Percentiles rank a stretch among this genome's conserved stretches.
phyloP scores from a whole-genome alignment of 2,797 vertebrate genomes.

The Xerus rutilus region DNA sequence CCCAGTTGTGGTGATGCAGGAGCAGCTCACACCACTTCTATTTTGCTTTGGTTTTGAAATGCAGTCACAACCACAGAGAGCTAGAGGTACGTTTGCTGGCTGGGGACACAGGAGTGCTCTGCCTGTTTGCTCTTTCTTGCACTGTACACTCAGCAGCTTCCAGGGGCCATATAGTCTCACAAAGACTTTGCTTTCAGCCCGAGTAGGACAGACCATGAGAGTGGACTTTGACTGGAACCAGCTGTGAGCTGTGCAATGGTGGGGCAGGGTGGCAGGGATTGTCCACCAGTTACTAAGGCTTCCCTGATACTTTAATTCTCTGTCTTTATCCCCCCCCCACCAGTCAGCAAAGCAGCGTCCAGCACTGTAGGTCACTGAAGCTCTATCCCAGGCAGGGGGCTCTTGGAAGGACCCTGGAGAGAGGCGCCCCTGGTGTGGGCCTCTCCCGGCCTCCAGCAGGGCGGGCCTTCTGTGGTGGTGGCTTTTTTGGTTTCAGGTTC shows the following conservation, averaged over 20 bases:
- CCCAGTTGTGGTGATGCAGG: slow-evolving; percentile 54
- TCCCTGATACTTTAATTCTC: not conserved
- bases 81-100: slow-evolving; percentile 54
- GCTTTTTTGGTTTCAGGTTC: slow-evolving; percentile 81
- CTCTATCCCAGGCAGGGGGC: not conserved
- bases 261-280: not conserved
- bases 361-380: not conserved
- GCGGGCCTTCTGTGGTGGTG: slow-evolving; percentile 63
- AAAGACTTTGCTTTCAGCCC: not conserved
- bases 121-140: slow-evolving; percentile 4
- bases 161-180: not conserved
- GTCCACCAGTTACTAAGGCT: not conserved
- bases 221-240: slow-evolving; percentile 40
- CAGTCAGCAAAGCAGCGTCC: not conserved
- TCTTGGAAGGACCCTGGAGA: not conserved
- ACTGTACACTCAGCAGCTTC: not conserved
- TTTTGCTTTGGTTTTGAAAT: slow-evolving; percentile 74
- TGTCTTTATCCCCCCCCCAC: too few relatives aligned
- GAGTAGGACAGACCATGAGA: not conserved
- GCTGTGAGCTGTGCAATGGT: not conserved
- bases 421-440: not conserved
- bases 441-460: slow-evolving; percentile 33
- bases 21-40: slow-evolving; percentile 66
- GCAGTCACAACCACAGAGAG: slow-evolving; percentile 48
- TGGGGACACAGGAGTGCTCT: not conserved